A percentile compares a stretch with the other conserved stretches of the same genome.
These are phyloP conservation scores for Notocelia uddmanniana DNA, from an alignment of 2,888 invertebrate species.

Conservation along the genomic window DNA sequence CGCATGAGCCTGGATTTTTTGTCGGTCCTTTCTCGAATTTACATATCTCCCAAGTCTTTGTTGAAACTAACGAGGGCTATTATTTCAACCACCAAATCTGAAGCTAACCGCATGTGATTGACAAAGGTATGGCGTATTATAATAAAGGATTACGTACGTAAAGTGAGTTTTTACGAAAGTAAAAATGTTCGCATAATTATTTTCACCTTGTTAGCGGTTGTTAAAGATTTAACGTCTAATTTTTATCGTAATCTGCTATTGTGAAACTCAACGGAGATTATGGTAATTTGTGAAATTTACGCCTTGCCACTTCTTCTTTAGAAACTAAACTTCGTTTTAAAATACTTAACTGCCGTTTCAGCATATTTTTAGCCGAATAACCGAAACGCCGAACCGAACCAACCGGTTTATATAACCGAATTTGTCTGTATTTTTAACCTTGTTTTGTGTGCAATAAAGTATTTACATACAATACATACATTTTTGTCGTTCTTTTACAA, in stretches of 20 bases:
- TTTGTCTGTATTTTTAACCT: no score
- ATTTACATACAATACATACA: no score
- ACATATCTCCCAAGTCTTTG: conserved; percentile 79
- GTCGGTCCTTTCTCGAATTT: conserved; percentile 78
- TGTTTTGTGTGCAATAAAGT: no score
- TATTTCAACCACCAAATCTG: conserved; percentile 81
- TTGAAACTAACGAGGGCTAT: conserved; percentile 79
- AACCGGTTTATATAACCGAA: no score
- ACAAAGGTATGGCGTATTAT: conserved; percentile 70
- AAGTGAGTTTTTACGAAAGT: conserved; percentile 57
- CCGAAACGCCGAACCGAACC: no score
- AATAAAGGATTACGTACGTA: conserved; percentile 65
- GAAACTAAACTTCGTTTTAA: conserved; percentile 4
- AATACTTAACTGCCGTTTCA: no score
- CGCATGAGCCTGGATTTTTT: conserved; percentile 75
- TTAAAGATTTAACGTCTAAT: conserved; percentile 63
- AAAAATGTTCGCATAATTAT: conserved; percentile 61
- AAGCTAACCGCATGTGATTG: conserved; percentile 76
- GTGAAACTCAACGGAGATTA: conserved; percentile 43
- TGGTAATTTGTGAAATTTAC: conserved; percentile 60
- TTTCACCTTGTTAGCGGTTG: conserved; percentile 75
- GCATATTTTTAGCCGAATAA: no score
- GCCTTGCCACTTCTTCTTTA: conserved; percentile 43
- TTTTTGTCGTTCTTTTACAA: not conserved
- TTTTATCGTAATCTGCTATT: conserved; percentile 63